Percentiles rank a stretch among this genome's conserved stretches.
These are phyloP conservation scores for Triplophysa bombifrons DNA, from an alignment of 2,797 vertebrate species.

Conservation along the genomic window DNA sequence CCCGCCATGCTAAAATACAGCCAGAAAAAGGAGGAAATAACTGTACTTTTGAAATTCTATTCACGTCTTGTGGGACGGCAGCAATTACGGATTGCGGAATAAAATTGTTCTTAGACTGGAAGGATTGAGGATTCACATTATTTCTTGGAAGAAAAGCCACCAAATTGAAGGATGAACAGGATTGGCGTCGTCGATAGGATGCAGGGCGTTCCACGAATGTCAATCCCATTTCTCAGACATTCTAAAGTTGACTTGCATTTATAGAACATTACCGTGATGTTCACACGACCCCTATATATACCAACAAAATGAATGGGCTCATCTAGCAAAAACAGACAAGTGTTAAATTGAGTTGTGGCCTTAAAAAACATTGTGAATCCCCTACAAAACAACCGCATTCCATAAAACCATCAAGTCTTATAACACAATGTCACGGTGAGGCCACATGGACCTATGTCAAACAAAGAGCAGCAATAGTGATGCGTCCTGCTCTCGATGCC, in stretches of 20 bases:
- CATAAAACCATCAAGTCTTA: not conserved
- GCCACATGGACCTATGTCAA: slow-evolving; percentile 23
- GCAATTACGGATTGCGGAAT: slow-evolving; percentile 43
- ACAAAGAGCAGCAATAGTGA: slow-evolving; percentile 5
- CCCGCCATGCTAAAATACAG: slow-evolving; percentile 32
- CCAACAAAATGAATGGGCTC: not conserved
- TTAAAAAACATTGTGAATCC: not conserved
- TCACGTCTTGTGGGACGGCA: slow-evolving; percentile 36
- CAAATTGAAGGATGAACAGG: not conserved
- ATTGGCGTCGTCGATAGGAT: not conserved
- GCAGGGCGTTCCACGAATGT: not conserved
- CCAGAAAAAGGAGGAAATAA: slow-evolving; percentile 21
- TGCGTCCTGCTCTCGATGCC: not conserved
- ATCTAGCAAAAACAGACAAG: not conserved
- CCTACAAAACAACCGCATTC: not conserved
- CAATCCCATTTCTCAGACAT: no score
- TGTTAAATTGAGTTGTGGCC: not conserved
- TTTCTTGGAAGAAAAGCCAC: slow-evolving; percentile 1
- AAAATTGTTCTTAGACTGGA: slow-evolving; percentile 53
- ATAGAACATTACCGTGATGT: no score
- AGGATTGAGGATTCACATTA: slow-evolving; percentile 14
- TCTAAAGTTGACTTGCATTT: no score
- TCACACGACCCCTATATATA: no score
- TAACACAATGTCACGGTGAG: slow-evolving; percentile 11
- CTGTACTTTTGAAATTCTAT: slow-evolving; percentile 31